Evolutionary conservation across 1,140 invertebrate species (phyloP).

Genomic region (Trinorchestia longiramus): DNA sequence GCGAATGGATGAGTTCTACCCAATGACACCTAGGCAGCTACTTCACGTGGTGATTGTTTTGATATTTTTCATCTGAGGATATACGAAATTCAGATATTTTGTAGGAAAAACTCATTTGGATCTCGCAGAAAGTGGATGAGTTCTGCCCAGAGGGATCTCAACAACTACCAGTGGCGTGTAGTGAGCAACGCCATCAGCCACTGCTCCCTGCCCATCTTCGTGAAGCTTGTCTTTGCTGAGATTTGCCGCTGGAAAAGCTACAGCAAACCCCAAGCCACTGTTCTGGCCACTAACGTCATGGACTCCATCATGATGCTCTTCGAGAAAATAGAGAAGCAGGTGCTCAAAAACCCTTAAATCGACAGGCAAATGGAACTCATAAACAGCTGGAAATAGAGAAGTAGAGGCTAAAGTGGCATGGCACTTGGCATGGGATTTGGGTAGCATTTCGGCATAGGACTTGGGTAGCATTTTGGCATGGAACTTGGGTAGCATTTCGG

Average conservation of each 20-base stretch:
- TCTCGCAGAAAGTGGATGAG: constrained; percentile 88
- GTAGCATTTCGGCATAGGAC: too few relatives aligned
- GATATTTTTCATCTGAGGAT: too few relatives aligned
- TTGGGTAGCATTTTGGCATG: too few relatives aligned
- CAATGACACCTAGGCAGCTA: too few relatives aligned
- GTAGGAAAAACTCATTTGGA: neutral
- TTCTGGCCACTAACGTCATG: constrained; percentile 94
- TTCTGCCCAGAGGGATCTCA: constrained; percentile 87
- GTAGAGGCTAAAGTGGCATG: too few relatives aligned
- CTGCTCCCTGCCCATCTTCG: constrained; percentile 96
- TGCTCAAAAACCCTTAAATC: constrained; percentile 66
- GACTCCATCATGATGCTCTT: constrained; percentile 98
- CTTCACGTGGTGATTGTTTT: too few relatives aligned
- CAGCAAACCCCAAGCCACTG: constrained; percentile 91
- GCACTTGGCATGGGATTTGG: too few relatives aligned
- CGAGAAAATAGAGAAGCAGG: constrained; percentile 92
- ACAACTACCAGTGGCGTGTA: constrained; percentile 93
- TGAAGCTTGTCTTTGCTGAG: constrained; percentile 96
- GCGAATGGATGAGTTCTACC: too few relatives aligned
- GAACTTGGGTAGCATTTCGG: too few relatives aligned
- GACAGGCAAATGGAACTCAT: neutral
- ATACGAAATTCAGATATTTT: too few relatives aligned
- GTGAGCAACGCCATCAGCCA: constrained; percentile 91
- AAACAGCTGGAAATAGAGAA: too few relatives aligned
- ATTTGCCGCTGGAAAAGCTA: constrained; percentile 97